Percentiles rank a stretch among this genome's conserved stretches.
phyloP scores from a whole-genome alignment of 2,113 vertebrate species.

The Brachionichthys hirsutus region DNA sequence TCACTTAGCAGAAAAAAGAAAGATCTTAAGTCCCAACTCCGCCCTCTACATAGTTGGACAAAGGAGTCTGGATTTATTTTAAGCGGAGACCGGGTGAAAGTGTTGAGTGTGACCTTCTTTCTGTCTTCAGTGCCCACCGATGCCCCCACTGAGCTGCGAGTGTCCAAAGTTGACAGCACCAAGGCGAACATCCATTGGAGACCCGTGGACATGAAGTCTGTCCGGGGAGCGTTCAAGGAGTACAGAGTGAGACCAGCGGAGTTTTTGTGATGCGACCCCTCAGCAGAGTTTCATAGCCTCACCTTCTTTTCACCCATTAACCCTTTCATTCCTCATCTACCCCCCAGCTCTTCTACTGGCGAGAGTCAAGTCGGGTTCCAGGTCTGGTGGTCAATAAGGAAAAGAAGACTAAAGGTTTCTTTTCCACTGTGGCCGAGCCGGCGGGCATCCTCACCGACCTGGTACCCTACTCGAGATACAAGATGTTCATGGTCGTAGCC shows the following conservation, averaged over 20 bases:
- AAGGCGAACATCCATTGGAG: slow-evolving; percentile 87
- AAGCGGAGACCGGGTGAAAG: too few relatives aligned
- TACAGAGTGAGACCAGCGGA: slow-evolving; percentile 84
- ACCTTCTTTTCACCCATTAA: slow-evolving; percentile 29
- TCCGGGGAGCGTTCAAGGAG: slow-evolving; percentile 92
- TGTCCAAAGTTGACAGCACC: slow-evolving; percentile 86
- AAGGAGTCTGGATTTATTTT: too few relatives aligned
- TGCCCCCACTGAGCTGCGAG: slow-evolving; percentile 84
- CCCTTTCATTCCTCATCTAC: slow-evolving; percentile 29
- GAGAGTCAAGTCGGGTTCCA: slow-evolving; percentile 90
- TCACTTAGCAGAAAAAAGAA: too few relatives aligned
- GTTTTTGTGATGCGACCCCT: not conserved
- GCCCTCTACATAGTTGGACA: too few relatives aligned
- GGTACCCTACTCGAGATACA: slow-evolving; percentile 91
- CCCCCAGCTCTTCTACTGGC: slow-evolving; percentile 91
- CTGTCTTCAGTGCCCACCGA: slow-evolving; percentile 83
- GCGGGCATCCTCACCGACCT: slow-evolving; percentile 85
- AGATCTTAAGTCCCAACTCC: too few relatives aligned
- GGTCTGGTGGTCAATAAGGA: slow-evolving; percentile 86
- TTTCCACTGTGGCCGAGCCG: slow-evolving; percentile 75
- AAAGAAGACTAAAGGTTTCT: slow-evolving; percentile 86
- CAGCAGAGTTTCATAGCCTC: too few relatives aligned
- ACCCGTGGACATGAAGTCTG: slow-evolving; percentile 83
- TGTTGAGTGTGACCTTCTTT: not conserved
- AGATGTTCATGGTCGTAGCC: slow-evolving; percentile 93